Percentiles rank a stretch among this genome's conserved stretches.
Conservation (phyloP, 2,888 invertebrate species). For the Drosophila formosana region DNA sequence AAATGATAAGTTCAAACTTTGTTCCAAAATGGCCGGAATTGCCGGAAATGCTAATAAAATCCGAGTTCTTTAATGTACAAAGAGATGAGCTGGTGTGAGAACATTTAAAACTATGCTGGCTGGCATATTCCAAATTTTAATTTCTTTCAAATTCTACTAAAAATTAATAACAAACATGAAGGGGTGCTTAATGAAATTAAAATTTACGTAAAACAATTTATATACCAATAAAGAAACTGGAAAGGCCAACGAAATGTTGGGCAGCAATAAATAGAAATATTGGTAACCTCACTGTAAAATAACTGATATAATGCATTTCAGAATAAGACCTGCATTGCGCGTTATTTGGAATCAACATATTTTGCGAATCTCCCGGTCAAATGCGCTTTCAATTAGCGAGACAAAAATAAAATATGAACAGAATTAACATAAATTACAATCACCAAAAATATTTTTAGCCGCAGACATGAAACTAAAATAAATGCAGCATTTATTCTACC, state of each 20-base stretch:
- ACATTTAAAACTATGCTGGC: background rate
- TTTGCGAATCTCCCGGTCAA: constrained; percentile 4
- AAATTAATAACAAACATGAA: background rate
- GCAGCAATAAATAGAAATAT: background rate
- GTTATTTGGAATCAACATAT: background rate
- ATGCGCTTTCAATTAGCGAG: constrained; percentile 54
- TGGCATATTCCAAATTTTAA: background rate
- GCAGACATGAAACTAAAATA: constrained; percentile 52
- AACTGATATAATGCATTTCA: background rate
- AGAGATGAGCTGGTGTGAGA: background rate
- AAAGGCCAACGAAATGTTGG: background rate
- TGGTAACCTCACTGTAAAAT: background rate
- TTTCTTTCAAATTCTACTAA: background rate
- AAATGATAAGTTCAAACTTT: constrained; percentile 60
- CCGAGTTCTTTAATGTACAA: constrained; percentile 25
- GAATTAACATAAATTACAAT: constrained; percentile 64
- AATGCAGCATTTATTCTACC: constrained; percentile 44
- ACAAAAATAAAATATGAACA: constrained; percentile 44
- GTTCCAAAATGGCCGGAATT: constrained; percentile 13
- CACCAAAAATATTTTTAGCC: constrained; percentile 56
- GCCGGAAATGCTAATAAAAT: constrained; percentile 39
- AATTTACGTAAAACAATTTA: background rate
- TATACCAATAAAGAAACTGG: background rate
- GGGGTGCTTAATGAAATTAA: background rate
- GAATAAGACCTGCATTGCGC: background rate